Evolutionary conservation across 2,797 vertebrate species (phyloP), one percentile per base, ranked within the genome.

Genomic region (Hyperoplus lanceolatus): DNA sequence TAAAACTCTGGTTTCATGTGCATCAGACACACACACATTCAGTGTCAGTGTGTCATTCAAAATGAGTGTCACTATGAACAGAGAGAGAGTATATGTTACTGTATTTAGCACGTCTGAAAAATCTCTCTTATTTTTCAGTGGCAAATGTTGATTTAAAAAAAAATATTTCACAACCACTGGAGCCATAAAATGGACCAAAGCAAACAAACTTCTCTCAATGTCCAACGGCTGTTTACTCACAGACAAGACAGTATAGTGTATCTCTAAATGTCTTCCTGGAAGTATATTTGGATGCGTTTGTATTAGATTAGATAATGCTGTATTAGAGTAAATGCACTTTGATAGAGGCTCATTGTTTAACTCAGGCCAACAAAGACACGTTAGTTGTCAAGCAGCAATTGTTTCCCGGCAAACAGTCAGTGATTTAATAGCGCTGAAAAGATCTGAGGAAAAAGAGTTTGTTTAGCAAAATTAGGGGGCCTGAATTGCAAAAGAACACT

Each of bases 321-420:
- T 5, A 60, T 80, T 86, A 75, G 69, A 14, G 43, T 4, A 68
- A 75, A 86, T 74, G 76, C 38, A 75, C 15, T 60, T 82, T 65
- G 80, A 83, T 67, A 67, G 73, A 80, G 55, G 51, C 65, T 53
- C 63, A 89, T 89, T 89, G 66, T 84, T 82, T 80, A 36, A 77
- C 58, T 49, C 18, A 4, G 39, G 43, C 41, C 62, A 83, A 78
- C 54, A 84, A 83, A 75, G 70, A 14, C 55, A 63, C 54, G 70
- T 73, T 66, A 57, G 77, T 71, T 79, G 78, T 82, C 65, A 58
- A 60, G 79, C 43, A 66, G 42, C 72, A 46, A 8, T 77, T 74
- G 45, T 78, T 84, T 80, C 79, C 54, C 16, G 48, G 15, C 62
- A 82, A 77, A 76, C 21, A 71, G 14, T 54, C 39, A 11, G 16